phyloP scores from a whole-genome alignment of 2,797 vertebrate genomes.

The Adelosebastes latens region DNA sequence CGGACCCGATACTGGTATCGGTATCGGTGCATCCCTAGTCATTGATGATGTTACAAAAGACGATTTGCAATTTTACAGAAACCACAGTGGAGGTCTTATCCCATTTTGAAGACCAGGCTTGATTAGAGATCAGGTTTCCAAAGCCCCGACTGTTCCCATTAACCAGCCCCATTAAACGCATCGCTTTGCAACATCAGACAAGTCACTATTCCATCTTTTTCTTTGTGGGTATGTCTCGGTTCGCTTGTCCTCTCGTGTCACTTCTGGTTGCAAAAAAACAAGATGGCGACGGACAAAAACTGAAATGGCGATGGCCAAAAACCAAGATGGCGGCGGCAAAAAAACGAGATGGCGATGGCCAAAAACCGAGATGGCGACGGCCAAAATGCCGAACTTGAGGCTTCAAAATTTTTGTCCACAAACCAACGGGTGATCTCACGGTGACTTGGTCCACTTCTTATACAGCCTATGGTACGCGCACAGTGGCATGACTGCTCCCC shows the following conservation, averaged over 20 bases:
- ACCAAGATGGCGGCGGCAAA: background rate
- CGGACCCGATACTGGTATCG: too few species aligned
- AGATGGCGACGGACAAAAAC: background rate
- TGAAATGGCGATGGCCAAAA: background rate
- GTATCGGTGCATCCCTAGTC: background rate
- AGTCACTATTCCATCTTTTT: background rate
- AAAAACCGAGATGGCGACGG: background rate
- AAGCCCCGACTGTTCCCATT: constrained; percentile 2
- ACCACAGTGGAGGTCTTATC: background rate
- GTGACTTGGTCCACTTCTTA: background rate
- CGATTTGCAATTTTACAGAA: background rate
- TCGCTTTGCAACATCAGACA: background rate
- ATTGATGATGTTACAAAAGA: background rate
- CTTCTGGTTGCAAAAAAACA: background rate
- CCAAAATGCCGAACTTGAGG: background rate
- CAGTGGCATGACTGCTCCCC: background rate
- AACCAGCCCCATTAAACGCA: background rate
- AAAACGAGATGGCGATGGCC: accelerated
- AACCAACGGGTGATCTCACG: background rate
- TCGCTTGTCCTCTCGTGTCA: too few species aligned
- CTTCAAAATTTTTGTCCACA: background rate
- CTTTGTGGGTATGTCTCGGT: background rate
- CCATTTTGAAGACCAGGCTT: background rate
- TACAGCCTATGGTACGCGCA: background rate
- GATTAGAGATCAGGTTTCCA: background rate